Conservation (phyloP, 2,113 vertebrate genomes). For the Entomyzon cyanotis region DNA sequence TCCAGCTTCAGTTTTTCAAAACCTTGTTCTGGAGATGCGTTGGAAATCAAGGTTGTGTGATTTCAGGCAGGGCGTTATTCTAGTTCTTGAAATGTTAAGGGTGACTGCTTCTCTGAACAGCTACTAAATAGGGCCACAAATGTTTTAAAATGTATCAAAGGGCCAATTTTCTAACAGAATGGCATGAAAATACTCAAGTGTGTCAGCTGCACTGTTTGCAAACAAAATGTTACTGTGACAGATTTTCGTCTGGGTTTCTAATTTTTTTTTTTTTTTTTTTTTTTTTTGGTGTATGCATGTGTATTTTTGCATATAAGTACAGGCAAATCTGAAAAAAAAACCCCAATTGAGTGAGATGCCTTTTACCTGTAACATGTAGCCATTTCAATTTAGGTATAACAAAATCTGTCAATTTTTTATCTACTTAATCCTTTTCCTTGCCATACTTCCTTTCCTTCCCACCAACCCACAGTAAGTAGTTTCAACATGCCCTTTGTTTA, state of each 20-base stretch:
- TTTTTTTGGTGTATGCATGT: background rate
- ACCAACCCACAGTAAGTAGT: background rate
- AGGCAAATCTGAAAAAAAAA: background rate
- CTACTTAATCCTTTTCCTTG: background rate
- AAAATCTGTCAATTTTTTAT: background rate
- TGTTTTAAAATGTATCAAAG: background rate
- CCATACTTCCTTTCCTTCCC: background rate
- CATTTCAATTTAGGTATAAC: background rate
- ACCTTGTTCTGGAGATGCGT: accelerated
- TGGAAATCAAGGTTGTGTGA: background rate
- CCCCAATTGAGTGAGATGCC: accelerated
- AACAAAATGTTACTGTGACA: background rate
- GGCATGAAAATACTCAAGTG: background rate
- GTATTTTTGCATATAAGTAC: background rate
- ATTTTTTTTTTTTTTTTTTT: no score
- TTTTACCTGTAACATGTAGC: background rate
- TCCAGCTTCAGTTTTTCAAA: background rate
- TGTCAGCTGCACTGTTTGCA: background rate
- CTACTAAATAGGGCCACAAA: background rate
- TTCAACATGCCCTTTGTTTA: background rate
- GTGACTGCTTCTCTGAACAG: background rate
- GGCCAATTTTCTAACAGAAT: background rate
- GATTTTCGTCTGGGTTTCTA: background rate
- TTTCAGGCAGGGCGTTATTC: background rate
- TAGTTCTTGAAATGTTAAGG: background rate